Evolutionary conservation across 2,113 vertebrate genomes (phyloP).

Genomic region (Channa maculata): DNA sequence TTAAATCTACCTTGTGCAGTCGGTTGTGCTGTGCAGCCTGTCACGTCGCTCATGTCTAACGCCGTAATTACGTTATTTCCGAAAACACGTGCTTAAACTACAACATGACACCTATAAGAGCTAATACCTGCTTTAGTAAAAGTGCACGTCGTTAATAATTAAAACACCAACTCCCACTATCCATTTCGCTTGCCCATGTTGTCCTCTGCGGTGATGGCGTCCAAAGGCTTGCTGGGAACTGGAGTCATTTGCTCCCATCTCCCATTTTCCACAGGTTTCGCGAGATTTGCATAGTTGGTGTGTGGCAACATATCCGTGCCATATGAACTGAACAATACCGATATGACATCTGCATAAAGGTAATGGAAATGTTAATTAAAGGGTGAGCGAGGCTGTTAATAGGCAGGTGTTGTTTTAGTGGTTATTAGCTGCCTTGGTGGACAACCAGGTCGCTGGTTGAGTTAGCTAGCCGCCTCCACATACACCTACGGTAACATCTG

Average conservation of each 20-base stretch:
- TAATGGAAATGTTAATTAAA: constrained; percentile 43
- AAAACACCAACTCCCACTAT: constrained; percentile 57
- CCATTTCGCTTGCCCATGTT: constrained; percentile 15
- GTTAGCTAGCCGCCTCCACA: constrained; percentile 57
- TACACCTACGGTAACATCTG: constrained; percentile 68
- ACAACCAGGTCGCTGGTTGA: constrained; percentile 34
- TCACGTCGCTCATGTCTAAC: too few relatives aligned
- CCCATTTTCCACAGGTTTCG: constrained; percentile 72
- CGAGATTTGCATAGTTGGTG: constrained; percentile 68
- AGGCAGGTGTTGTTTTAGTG: not conserved
- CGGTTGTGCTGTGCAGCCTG: too few relatives aligned
- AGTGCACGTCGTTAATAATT: not conserved
- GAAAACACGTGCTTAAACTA: too few relatives aligned
- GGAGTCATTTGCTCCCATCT: constrained; percentile 37
- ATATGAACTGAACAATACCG: constrained; percentile 63
- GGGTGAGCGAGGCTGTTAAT: not conserved
- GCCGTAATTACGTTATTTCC: too few relatives aligned
- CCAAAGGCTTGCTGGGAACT: constrained; percentile 49
- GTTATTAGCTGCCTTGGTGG: constrained; percentile 16
- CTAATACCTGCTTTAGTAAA: not conserved
- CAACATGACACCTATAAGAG: too few relatives aligned
- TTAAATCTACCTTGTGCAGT: too few relatives aligned
- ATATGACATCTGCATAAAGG: constrained; percentile 78
- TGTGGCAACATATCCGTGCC: constrained; percentile 65
- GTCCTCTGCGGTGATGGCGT: not conserved